Base-by-base conservation (phyloP, 1,140 invertebrate genomes). In the Cylas formicarius region DNA sequence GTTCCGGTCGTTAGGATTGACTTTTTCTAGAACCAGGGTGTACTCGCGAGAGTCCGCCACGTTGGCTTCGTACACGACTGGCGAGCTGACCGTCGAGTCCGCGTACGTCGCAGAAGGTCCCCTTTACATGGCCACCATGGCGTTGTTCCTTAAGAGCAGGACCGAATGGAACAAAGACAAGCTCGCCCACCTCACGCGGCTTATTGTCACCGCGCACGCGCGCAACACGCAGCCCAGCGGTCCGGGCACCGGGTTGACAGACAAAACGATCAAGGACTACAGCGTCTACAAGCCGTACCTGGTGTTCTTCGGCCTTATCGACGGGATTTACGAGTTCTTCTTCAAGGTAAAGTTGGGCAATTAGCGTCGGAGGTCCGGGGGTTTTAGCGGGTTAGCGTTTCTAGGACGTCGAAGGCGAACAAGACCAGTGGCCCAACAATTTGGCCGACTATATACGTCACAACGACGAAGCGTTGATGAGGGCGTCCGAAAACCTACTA, bases 381-480 rank as follows among this genome's bases (percentile, higher is more conserved):
- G n/a, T n/a, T 36, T 40, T 29, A 32, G 8, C 14, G 4, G 19
- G 10, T 33, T 34, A 32, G 10, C 42, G 68, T 23, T 72, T 73
- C 24, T 70, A 89, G 80, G 82, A 80, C 60, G 81, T 90, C 1
- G 72, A 64, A n/a, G 72, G 76, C 8, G 75, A 75, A 11, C 82
- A 84, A 44, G 82, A 86, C 39, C 82, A 87, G 49, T 97, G 93
- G 93, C 80, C 90, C 4, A 75, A 80, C 4, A 78, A 81, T 46
- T 70, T 97, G 42, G 93, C 92, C 18, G 90, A 94, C 61, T 95
- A 88, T 62, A 90, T 97, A 56, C 78, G 94, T 4, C 82, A 90
- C 59, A 95, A 93, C 70, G 95, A 97, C 71, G 88, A 91, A 66
- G 71, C 76, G 8, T 73, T 96, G 62, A 70, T 92, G 8, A 94